Conservation (phyloP, 2,888 invertebrate species). For the Polietes domitor region DNA sequence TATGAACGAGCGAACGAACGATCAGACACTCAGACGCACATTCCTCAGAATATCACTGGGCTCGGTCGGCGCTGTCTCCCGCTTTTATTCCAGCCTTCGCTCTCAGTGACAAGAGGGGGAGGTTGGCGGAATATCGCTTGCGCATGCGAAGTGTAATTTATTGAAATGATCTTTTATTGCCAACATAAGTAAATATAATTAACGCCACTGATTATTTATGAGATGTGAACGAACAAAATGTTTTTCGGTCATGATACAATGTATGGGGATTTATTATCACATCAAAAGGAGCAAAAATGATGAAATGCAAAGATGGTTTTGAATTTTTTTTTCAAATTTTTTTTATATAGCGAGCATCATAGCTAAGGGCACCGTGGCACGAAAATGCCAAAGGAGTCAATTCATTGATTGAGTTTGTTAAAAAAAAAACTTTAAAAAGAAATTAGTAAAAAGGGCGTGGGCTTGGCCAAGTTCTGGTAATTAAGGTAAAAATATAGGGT, state of each 20-base stretch:
- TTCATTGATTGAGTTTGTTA: too few species aligned
- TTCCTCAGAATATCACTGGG: conserved; percentile 67
- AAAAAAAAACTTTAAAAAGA: too few species aligned
- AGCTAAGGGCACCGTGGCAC: too few species aligned
- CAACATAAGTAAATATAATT: conserved; percentile 51
- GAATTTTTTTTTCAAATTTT: neutral
- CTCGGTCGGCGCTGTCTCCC: neutral
- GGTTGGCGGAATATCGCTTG: neutral
- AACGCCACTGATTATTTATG: conserved; percentile 58
- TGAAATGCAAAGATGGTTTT: neutral
- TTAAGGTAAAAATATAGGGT: too few species aligned
- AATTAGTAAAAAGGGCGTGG: too few species aligned
- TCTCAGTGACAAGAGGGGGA: too few species aligned
- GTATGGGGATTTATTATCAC: neutral
- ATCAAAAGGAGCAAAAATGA: neutral
- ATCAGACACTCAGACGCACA: conserved; percentile 57
- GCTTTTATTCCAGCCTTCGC: too few species aligned
- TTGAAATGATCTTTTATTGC: conserved; percentile 8
- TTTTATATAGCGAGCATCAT: too few species aligned
- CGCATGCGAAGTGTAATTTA: conserved; percentile 26
- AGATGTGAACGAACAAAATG: conserved; percentile 39
- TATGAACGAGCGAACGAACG: neutral
- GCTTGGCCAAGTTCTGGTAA: too few species aligned
- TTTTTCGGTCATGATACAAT: neutral
- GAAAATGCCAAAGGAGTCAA: too few species aligned